A percentile compares a stretch with the other conserved stretches of the same genome.
phyloP scores from a whole-genome alignment of 2,113 vertebrate species.

The Silurus asotus region DNA sequence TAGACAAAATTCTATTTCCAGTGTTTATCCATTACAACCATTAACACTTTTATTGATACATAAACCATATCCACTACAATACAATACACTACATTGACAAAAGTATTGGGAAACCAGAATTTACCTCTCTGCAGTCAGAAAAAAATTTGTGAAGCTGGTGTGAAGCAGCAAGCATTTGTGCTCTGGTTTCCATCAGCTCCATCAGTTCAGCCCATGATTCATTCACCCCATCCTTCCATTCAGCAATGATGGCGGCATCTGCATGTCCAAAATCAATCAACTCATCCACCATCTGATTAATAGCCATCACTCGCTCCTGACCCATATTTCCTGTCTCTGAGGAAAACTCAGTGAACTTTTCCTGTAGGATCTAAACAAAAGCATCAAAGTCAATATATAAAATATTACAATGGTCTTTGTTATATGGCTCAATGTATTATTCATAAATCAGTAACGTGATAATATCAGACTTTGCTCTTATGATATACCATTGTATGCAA shows the following conservation, averaged over 20 bases:
- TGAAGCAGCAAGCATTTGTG: conserved; percentile 89
- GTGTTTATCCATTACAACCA: not conserved
- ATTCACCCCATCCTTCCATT: conserved; percentile 95
- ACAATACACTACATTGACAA: no score
- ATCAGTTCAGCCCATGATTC: conserved; percentile 94
- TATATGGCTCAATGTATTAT: not conserved
- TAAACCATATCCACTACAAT: not conserved
- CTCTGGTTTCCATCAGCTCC: conserved; percentile 92
- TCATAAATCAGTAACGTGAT: not conserved
- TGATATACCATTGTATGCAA: not conserved
- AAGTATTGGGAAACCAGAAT: no score
- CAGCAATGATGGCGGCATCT: conserved; percentile 89
- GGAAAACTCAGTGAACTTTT: conserved; percentile 92
- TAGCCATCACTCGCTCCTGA: conserved; percentile 84
- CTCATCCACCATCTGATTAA: conserved; percentile 97
- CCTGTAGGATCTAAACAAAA: conserved; percentile 79
- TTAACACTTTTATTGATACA: not conserved
- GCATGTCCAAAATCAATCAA: conserved; percentile 92
- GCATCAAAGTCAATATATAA: not conserved
- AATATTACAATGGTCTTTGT: not conserved
- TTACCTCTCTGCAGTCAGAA: conserved; percentile 84
- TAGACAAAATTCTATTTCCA: conserved; percentile 4
- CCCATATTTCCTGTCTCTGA: conserved; percentile 84
- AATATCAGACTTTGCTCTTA: not conserved
- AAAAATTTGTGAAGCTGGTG: conserved; percentile 95